These are phyloP conservation scores for Heteromyza rotundicornis DNA, from an alignment of 2,888 invertebrate genomes.

Conservation along the genomic window DNA sequence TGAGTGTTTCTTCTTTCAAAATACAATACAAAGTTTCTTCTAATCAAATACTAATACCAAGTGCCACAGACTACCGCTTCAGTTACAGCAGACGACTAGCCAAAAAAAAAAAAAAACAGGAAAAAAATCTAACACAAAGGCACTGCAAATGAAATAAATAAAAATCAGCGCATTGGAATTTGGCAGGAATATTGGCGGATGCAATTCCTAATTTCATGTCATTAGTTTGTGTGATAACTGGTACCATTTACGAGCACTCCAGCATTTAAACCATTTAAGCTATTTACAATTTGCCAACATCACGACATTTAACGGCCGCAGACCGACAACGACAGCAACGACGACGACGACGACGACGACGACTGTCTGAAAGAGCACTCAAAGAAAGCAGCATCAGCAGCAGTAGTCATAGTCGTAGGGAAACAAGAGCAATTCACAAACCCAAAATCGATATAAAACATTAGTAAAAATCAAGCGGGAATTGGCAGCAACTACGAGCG, in stretches of 20 bases:
- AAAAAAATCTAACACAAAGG: background rate
- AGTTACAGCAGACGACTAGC: background rate
- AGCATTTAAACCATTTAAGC: slow-evolving; percentile 60
- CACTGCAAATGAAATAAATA: background rate
- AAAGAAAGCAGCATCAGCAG: too few species aligned
- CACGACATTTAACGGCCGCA: slow-evolving; percentile 56
- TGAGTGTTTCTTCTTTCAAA: too few species aligned
- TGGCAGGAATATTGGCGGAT: slow-evolving; percentile 19
- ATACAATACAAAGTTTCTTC: too few species aligned
- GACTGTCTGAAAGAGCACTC: too few species aligned
- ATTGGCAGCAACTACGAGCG: background rate
- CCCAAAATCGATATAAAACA: background rate
- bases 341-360: too few species aligned
- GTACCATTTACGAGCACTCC: slow-evolving; percentile 54
- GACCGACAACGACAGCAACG: background rate
- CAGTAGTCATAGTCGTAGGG: too few species aligned
- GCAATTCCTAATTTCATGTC: slow-evolving; percentile 60
- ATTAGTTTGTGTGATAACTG: slow-evolving; percentile 62
- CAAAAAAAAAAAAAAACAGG: slow-evolving; percentile 5
- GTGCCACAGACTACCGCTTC: background rate
- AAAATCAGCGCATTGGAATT: slow-evolving; percentile 30
- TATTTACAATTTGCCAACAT: slow-evolving; percentile 63
- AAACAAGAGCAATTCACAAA: background rate
- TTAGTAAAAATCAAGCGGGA: background rate
- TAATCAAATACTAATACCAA: too few species aligned